These are phyloP conservation scores for Microchrysa polita DNA, from an alignment of 2,888 invertebrate species.

Conservation along the genomic window DNA sequence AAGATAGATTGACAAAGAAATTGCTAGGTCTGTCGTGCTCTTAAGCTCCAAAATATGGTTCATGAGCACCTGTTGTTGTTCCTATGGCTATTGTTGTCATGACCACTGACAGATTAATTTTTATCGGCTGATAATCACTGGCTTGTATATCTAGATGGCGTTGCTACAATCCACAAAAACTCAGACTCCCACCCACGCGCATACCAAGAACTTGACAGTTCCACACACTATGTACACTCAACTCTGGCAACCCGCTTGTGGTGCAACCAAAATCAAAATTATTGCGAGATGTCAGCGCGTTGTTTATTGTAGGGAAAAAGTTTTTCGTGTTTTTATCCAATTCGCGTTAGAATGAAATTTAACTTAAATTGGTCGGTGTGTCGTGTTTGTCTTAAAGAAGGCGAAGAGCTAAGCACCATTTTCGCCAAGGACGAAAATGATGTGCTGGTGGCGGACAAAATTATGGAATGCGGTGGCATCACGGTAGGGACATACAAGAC, in stretches of 20 bases:
- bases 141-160: no score
- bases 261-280: slow-evolving; percentile 32
- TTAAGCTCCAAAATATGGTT: no score
- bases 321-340: not conserved
- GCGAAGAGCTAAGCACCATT: slow-evolving; percentile 49
- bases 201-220: not conserved
- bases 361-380: slow-evolving; percentile 49
- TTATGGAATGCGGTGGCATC: slow-evolving; percentile 50
- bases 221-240: not conserved
- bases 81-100: no score
- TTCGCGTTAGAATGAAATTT: slow-evolving; percentile 42
- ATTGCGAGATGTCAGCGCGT: slow-evolving; percentile 27
- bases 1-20: no score
- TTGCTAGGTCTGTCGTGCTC: no score
- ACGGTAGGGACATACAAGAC: slow-evolving; percentile 47
- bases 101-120: no score
- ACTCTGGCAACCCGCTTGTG: slow-evolving; percentile 21
- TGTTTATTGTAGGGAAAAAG: slow-evolving; percentile 36
- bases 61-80: no score
- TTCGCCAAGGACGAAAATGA: slow-evolving; percentile 49
- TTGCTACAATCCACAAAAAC: no score
- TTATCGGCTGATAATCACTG: no score
- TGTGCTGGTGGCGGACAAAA: slow-evolving; percentile 49
- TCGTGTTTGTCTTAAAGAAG: slow-evolving; percentile 51
- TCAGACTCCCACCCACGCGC: no score